Evolutionary conservation across 2,113 vertebrate species (phyloP).

Genomic region (Piaya cayana): DNA sequence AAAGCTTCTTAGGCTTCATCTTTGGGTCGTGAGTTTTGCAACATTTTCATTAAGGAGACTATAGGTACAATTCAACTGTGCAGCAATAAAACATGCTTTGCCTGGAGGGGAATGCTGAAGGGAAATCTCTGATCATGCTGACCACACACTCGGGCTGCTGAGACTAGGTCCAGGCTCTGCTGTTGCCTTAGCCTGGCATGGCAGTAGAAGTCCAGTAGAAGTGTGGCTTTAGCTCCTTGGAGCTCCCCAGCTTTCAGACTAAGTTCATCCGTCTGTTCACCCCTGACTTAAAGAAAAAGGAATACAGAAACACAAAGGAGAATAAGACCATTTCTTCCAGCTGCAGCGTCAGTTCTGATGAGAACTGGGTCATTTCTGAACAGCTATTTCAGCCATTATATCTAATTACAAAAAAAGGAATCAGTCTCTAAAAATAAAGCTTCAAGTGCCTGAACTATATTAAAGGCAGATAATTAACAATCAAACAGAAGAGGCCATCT

Average conservation of each 20-base stretch:
- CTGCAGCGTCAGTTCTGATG: not conserved
- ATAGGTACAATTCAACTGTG: not conserved
- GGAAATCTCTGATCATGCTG: not conserved
- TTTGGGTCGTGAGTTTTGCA: not conserved
- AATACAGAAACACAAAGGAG: not conserved
- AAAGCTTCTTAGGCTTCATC: not conserved
- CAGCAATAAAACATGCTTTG: not conserved
- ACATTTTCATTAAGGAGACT: not conserved
- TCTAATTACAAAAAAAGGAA: constrained; percentile 51
- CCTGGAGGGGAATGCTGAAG: not conserved
- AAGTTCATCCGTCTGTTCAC: not conserved
- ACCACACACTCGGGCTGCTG: not conserved
- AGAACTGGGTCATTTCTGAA: constrained; percentile 39
- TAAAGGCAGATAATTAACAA: constrained; percentile 42
- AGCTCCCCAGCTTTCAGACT: not conserved
- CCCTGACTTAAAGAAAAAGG: not conserved
- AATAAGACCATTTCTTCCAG: not conserved
- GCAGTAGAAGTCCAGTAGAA: not conserved
- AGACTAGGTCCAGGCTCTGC: not conserved
- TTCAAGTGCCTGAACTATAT: not conserved
- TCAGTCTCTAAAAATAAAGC: constrained; percentile 47
- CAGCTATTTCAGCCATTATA: constrained; percentile 30
- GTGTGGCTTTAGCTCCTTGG: not conserved
- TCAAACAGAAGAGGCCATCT: not conserved
- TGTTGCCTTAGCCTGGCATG: not conserved